Percentiles rank a stretch among this genome's conserved stretches.
Conservation (phyloP, 2,113 vertebrate genomes). For the Corythaeola cristata region DNA sequence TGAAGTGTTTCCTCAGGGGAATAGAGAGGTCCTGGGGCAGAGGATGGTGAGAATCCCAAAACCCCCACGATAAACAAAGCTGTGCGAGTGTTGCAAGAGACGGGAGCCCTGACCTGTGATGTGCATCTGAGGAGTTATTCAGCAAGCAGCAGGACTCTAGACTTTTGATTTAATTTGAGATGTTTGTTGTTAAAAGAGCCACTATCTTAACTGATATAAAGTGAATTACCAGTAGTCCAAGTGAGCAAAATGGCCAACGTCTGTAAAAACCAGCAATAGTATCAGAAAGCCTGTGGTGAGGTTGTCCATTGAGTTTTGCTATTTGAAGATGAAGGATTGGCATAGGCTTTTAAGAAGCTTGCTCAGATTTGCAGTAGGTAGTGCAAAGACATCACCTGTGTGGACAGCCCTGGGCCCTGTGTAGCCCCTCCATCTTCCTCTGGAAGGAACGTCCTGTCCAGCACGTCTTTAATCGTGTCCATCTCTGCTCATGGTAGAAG, state of each 20-base stretch:
- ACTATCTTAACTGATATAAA: neutral
- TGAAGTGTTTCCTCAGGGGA: neutral
- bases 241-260: neutral
- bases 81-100: neutral
- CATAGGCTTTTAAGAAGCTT: neutral
- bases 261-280: neutral
- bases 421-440: neutral
- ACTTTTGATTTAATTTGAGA: neutral
- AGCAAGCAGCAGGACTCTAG: neutral
- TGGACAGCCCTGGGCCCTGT: neutral
- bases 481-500: rapidly evolving
- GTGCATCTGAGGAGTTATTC: neutral
- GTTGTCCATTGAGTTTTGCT: neutral
- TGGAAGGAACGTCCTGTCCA: neutral
- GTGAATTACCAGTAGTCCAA: neutral
- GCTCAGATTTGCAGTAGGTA: neutral
- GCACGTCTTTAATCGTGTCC: rapidly evolving
- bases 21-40: neutral
- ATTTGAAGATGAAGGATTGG: neutral
- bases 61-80: neutral
- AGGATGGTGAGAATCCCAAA: neutral
- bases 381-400: rapidly evolving
- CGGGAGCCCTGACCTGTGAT: neutral
- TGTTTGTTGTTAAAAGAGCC: neutral
- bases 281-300: neutral